Base-by-base conservation (phyloP, 2,888 invertebrate species). In the Sericinus montela region DNA sequence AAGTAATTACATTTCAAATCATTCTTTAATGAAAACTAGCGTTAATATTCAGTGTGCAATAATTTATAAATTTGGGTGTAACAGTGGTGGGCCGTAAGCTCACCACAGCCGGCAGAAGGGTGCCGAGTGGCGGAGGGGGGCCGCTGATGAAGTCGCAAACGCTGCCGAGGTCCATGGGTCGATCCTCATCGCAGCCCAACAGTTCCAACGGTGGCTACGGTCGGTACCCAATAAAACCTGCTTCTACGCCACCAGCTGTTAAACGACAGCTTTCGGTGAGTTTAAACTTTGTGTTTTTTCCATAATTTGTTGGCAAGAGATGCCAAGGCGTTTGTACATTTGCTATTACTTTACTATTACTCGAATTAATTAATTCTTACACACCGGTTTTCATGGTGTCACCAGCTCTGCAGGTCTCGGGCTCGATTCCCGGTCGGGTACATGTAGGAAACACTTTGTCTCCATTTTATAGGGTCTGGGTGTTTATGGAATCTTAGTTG, bases 221-320 rank as follows among this genome's bases (percentile, higher is more conserved):
- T 62, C 63, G 90, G 63, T 80, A 88, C 67, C 77, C 91, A 69
- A 57, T 92, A 87, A 77, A 95, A 75, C 93, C 94, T 3, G 92
- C 94, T 1, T 94, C 95, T 0, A 96, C 96, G 0, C 96, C 96
- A 8, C 96, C 96, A 0, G 94, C 95, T n/a, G 93, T 95, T 6
- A 95, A 96, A 60, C 90, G 96, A 58, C 96, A 96, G 74, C 89
- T 96, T 23, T 94, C 94, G 48, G 93, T 92, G 59, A 86, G 88
- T 81, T n/a, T 19, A 25, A 5, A 7, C 3, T 25, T 25, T 25
- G 8, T 25, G 8, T 25, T 25, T n/a, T n/a, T n/a, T n/a, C n/a
- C n/a, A n/a, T n/a, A n/a, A n/a, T n/a, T n/a, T n/a, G n/a, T n/a
- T n/a, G n/a, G n/a, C n/a, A n/a, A n/a, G n/a, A n/a, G n/a, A n/a